These are phyloP conservation scores for Anadara kagoshimensis DNA, from an alignment of 1,140 invertebrate species.

Conservation along the genomic window DNA sequence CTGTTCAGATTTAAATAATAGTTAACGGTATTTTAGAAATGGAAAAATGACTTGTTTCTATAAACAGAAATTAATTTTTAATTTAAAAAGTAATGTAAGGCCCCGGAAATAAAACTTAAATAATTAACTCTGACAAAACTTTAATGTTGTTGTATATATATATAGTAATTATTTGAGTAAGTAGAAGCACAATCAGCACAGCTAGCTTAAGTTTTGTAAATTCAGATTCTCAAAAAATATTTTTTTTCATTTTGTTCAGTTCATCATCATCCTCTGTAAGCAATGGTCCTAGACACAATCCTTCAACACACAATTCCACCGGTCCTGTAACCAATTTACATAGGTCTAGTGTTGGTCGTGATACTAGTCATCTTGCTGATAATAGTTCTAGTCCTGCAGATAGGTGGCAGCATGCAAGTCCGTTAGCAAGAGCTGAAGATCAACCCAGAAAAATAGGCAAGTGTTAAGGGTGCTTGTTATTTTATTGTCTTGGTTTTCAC, in stretches of 20 bases:
- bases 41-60: too few relatives aligned
- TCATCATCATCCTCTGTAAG: conserved; percentile 19
- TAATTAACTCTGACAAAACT: too few relatives aligned
- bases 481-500: neutral
- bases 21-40: too few relatives aligned
- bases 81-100: too few relatives aligned
- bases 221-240: neutral
- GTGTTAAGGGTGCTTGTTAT: conserved; percentile 15
- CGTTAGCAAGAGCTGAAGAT: conserved; percentile 57
- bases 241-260: conserved; percentile 28
- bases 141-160: too few relatives aligned
- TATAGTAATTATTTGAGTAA: too few relatives aligned
- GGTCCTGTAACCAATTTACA: conserved; percentile 19
- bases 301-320: conserved; percentile 4
- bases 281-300: conserved; percentile 22
- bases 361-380: conserved; percentile 25
- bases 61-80: neutral
- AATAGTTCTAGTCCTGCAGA: conserved; percentile 48
- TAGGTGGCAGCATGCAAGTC: conserved; percentile 61
- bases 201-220: neutral
- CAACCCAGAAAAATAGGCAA: conserved; percentile 54
- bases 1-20: too few relatives aligned
- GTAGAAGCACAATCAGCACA: neutral
- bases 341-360: conserved; percentile 21
- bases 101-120: too few relatives aligned